A percentile compares a stretch with the other conserved stretches of the same genome.
Conservation (phyloP, 2,888 invertebrate species). For the Sesamia inferens region DNA sequence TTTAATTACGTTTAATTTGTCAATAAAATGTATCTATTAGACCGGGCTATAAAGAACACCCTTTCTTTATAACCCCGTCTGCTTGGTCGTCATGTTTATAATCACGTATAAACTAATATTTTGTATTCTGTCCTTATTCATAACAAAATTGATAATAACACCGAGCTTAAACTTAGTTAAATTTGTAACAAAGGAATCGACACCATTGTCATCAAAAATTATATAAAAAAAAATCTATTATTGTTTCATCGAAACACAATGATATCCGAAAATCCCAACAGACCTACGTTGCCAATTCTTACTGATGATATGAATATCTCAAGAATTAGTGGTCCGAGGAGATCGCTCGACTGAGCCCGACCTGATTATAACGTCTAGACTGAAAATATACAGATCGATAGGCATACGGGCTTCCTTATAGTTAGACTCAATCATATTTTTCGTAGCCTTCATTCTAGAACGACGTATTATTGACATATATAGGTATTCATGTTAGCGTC, state of each 20-base stretch:
- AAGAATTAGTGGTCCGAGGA: slow-evolving; percentile 39
- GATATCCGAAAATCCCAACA: not conserved
- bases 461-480: not conserved
- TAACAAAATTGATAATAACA: too few species aligned
- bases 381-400: slow-evolving; percentile 31
- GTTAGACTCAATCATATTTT: slow-evolving; percentile 31
- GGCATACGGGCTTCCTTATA: slow-evolving; percentile 36
- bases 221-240: not conserved
- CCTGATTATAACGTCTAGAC: slow-evolving; percentile 56
- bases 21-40: too few species aligned
- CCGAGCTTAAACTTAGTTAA: too few species aligned
- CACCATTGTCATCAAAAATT: not conserved
- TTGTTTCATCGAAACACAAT: not conserved
- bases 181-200: too few species aligned
- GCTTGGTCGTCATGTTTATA: too few species aligned
- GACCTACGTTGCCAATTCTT: slow-evolving; percentile 32
- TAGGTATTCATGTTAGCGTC: not conserved
- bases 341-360: slow-evolving; percentile 17
- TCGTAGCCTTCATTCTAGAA: slow-evolving; percentile 27
- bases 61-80: too few species aligned
- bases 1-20: too few species aligned
- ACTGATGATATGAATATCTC: slow-evolving; percentile 44
- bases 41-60: too few species aligned
- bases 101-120: too few species aligned
- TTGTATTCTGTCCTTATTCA: too few species aligned